phyloP scores from a whole-genome alignment of 2,113 vertebrate species.

The Falco punctatus region DNA sequence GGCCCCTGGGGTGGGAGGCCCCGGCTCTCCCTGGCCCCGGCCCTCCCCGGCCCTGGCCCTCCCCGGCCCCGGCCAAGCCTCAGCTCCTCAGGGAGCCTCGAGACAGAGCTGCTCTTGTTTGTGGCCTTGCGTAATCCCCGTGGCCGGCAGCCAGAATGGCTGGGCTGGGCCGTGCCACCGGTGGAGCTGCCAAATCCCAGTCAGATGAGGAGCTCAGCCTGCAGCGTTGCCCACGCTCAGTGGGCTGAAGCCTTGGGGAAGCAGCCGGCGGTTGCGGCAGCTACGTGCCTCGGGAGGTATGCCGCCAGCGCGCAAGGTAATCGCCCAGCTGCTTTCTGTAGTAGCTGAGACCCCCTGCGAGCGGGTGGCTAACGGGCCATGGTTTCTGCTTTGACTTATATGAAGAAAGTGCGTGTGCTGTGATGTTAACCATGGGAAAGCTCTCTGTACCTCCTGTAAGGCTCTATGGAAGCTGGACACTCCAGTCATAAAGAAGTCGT shows the following conservation, averaged over 20 bases:
- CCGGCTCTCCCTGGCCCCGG: no score
- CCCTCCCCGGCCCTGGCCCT: no score
- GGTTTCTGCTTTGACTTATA: background rate
- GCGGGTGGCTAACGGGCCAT: no score
- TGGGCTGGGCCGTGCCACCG: background rate
- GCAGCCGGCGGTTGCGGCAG: background rate
- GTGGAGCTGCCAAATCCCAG: background rate
- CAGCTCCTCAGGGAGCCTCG: no score
- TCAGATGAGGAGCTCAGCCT: background rate
- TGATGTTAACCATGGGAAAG: fast-evolving
- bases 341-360: background rate
- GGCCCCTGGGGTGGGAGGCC: no score
- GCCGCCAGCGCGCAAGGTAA: background rate
- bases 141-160: background rate
- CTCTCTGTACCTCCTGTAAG: background rate
- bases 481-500: no score
- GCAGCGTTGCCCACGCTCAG: background rate
- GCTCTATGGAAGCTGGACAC: fast-evolving
- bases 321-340: no score
- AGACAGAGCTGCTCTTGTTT: background rate
- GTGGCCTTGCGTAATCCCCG: background rate
- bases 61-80: no score
- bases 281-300: background rate
- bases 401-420: fast-evolving
- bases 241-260: no score